phyloP scores from a whole-genome alignment of 2,113 vertebrate species.

The Piprites chloris region DNA sequence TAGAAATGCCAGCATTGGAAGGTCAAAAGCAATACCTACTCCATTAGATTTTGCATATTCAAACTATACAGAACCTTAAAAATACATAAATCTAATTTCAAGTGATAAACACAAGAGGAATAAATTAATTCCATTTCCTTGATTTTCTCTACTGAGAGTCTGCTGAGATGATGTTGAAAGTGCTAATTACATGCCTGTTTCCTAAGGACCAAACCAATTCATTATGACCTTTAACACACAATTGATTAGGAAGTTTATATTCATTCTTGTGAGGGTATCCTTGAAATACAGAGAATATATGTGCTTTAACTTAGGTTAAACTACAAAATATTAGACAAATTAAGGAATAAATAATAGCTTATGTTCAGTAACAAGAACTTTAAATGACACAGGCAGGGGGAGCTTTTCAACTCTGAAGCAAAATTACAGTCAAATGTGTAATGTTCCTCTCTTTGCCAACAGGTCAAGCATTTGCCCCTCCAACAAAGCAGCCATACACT shows the following conservation, averaged over 20 bases:
- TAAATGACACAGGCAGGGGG: neutral
- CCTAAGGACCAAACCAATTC: neutral
- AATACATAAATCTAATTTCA: neutral
- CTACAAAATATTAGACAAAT: neutral
- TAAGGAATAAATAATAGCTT: neutral
- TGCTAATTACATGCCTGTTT: slow-evolving; percentile 1
- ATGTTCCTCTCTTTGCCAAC: neutral
- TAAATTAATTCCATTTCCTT: neutral
- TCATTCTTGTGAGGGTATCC: neutral
- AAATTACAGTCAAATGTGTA: neutral
- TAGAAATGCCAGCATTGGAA: neutral
- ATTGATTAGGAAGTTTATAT: neutral
- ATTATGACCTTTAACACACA: neutral
- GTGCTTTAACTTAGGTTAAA: neutral
- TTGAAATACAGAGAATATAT: neutral
- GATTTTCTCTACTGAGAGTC: neutral
- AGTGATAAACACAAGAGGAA: neutral
- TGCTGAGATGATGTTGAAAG: neutral
- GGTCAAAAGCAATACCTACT: neutral
- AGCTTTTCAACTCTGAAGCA: neutral
- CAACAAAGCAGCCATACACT: fast-evolving
- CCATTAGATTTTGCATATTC: neutral
- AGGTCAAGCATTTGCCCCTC: neutral
- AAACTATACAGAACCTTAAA: neutral
- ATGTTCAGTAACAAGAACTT: neutral